Conservation (phyloP, 1,140 invertebrate genomes). For the Telenomus remus region DNA sequence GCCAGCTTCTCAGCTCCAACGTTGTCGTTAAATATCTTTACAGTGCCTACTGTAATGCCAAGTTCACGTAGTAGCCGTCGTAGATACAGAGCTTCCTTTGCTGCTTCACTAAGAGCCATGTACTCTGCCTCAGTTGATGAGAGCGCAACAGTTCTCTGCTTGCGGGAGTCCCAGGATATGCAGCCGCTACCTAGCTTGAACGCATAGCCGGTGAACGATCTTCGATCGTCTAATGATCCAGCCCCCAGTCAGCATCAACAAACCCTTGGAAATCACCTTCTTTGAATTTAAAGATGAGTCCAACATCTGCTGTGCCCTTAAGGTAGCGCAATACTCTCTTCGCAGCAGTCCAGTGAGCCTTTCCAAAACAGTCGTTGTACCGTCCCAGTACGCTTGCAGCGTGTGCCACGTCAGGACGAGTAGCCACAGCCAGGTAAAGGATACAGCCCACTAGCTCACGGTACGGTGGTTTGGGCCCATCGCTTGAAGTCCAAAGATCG, state of each 20-base stretch:
- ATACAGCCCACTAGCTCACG: slow-evolving; percentile 2
- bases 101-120: slow-evolving; percentile 6
- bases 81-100: slow-evolving; percentile 3
- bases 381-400: slow-evolving; percentile 13
- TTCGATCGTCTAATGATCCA: slow-evolving; percentile 50
- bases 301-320: background rate
- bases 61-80: background rate
- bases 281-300: background rate
- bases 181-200: slow-evolving; percentile 50
- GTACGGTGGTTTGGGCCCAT: slow-evolving; percentile 10
- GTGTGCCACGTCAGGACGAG: slow-evolving; percentile 7
- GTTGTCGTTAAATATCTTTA: slow-evolving; percentile 4
- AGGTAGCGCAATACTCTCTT: slow-evolving; percentile 58
- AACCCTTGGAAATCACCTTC: slow-evolving; percentile 20
- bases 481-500: background rate
- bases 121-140: slow-evolving; percentile 11
- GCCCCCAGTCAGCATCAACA: slow-evolving; percentile 59
- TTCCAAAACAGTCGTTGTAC: slow-evolving; percentile 14
- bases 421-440: background rate
- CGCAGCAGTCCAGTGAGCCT: slow-evolving; percentile 58
- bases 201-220: slow-evolving; percentile 59
- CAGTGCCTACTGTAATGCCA: background rate
- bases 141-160: background rate
- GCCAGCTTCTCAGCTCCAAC: slow-evolving; percentile 1
- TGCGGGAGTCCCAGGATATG: slow-evolving; percentile 60